Conservation (phyloP, 37 sponge, comb jelly and placozoan genomes). For the Axinella damicornis region DNA sequence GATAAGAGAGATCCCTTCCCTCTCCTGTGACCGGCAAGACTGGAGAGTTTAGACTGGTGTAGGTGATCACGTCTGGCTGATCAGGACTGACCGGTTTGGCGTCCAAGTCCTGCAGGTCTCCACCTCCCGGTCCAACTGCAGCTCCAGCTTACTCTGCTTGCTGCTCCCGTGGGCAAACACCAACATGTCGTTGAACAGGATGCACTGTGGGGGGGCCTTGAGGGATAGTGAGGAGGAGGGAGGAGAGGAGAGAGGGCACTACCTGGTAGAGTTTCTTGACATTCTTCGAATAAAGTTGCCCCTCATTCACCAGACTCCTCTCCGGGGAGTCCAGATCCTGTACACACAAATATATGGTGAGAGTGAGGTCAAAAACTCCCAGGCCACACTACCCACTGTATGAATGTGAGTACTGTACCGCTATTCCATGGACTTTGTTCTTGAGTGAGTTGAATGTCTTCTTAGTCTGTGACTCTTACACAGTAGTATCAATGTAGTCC, state of each 20-base stretch:
- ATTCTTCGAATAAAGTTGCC: constrained; percentile 83
- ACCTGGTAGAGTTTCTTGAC: constrained; percentile 87
- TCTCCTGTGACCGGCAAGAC: too few relatives aligned
- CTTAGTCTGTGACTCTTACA: constrained; percentile 82
- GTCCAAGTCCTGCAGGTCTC: constrained; percentile 88
- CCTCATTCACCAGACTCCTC: constrained; percentile 83
- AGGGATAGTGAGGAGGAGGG: background rate
- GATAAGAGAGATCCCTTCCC: too few relatives aligned
- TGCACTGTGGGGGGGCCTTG: constrained; percentile 52
- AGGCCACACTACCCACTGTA: background rate
- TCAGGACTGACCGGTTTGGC: constrained; percentile 75
- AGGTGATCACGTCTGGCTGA: too few relatives aligned
- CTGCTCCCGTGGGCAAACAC: constrained; percentile 90
- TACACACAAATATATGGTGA: background rate
- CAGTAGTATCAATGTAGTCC: constrained; percentile 86
- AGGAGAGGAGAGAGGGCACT: background rate
- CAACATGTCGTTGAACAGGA: constrained; percentile 91
- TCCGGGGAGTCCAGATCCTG: constrained; percentile 61
- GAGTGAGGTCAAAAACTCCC: background rate
- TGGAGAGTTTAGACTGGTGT: too few relatives aligned
- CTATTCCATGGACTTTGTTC: constrained; percentile 79
- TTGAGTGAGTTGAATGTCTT: constrained; percentile 73
- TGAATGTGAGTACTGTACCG: too few relatives aligned
- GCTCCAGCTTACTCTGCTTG: constrained; percentile 80
- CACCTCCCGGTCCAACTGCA: constrained; percentile 80